Evolutionary conservation across 2,113 vertebrate species (phyloP).

Genomic region (Boleophthalmus pectinirostris): DNA sequence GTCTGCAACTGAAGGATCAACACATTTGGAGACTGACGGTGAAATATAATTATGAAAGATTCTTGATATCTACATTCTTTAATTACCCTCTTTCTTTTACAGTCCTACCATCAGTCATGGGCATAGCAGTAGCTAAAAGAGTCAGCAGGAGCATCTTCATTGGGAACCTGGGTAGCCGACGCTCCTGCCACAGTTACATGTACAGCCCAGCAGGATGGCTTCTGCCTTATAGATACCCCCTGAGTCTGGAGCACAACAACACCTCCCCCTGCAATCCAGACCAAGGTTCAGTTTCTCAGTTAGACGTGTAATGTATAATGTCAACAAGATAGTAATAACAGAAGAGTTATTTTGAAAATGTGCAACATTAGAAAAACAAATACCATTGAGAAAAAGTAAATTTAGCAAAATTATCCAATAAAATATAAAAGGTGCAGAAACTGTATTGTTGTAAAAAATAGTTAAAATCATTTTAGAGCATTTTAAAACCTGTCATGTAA

Average conservation of each 20-base stretch:
- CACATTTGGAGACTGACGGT: slow-evolving; percentile 73
- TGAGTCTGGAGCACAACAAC: slow-evolving; percentile 67
- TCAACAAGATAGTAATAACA: no score
- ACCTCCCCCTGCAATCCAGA: slow-evolving; percentile 77
- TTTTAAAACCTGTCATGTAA: not conserved
- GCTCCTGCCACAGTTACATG: slow-evolving; percentile 85
- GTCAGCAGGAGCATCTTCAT: slow-evolving; percentile 76
- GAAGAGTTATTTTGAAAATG: no score
- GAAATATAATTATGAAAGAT: slow-evolving; percentile 11
- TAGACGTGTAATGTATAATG: no score
- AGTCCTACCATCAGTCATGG: slow-evolving; percentile 78
- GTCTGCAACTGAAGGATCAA: slow-evolving; percentile 45
- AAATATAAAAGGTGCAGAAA: no score
- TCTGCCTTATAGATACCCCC: slow-evolving; percentile 75
- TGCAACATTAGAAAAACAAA: no score
- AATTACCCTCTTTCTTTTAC: slow-evolving; percentile 10
- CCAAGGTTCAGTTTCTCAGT: slow-evolving; percentile 61
- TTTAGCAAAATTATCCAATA: no score
- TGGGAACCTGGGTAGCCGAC: slow-evolving; percentile 77
- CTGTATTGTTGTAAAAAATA: not conserved
- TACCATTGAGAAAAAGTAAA: no score
- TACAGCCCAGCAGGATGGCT: slow-evolving; percentile 90
- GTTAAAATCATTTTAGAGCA: not conserved
- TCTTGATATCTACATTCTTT: not conserved
- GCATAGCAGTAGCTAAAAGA: slow-evolving; percentile 81